Base-by-base conservation (phyloP, 2,113 vertebrate genomes). In the Spilogale gracilis region DNA sequence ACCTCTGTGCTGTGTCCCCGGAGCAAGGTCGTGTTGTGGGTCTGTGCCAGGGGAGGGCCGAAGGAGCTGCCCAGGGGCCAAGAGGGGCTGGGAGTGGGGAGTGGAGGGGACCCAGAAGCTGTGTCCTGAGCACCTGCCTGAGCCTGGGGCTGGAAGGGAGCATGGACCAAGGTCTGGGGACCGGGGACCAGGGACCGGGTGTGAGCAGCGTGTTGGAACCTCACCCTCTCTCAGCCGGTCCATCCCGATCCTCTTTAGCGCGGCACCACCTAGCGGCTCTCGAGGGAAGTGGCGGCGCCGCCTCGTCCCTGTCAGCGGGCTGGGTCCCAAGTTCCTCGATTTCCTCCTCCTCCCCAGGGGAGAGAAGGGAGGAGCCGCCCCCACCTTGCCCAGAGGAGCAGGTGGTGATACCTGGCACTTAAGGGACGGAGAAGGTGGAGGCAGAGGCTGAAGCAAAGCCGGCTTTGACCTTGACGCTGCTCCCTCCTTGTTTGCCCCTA, bases 231-330 rank as follows among this genome's bases (percentile, higher is more conserved):
- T 12, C 17, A 9, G 25, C 17, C 7, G 0, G 9, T 25, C 43
- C 38, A 0, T 76, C 45, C 43, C 1, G 6, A 97, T 97, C 65
- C 21, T 23, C 73, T 93, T 97, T 96, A 38, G 73, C 65, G 88
- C 4, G 67, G 81, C 69, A 91, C 98, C 98, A 98, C 97, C 97
- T 97, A 97, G 97, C 82, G 98, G 87, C 50, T 1, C 0, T 13
- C 0, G 0, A 32, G 71, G 94, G 60, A 93, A 97, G 43, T 16
- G 23, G 63, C 71, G 4, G 67, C 5, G 25, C 0, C 6, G 67
- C 58, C 45, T 25, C 0, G 17, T 60, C 38, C 48, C 9, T 0
- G 9, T 16, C 0, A 4, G 23, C 25, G 5, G 6, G 67, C 9
- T 3, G 45, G 45, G n/a, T 38, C 23, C 7, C 0, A n/a, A n/a